These are phyloP conservation scores for Syrista parreyssii DNA, from an alignment of 2,888 invertebrate species.

Conservation along the genomic window DNA sequence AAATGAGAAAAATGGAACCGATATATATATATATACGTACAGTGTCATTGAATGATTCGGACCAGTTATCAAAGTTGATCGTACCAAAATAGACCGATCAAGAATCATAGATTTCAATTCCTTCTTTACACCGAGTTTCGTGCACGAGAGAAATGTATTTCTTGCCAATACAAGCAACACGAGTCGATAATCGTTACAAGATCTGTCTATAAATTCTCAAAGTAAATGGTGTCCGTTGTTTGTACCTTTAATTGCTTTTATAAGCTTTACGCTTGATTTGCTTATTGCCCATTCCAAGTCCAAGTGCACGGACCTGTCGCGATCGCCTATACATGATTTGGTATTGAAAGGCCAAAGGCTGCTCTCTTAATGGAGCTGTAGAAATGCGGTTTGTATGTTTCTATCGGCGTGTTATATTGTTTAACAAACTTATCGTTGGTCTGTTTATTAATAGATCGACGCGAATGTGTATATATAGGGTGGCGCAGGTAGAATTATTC, in stretches of 20 bases:
- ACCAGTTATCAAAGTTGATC: no score
- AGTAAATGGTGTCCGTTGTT: background rate
- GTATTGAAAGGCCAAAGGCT: background rate
- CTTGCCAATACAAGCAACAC: background rate
- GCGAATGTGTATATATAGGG: background rate
- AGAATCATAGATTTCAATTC: background rate
- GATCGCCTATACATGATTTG: background rate
- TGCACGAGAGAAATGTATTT: background rate
- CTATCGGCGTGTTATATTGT: background rate
- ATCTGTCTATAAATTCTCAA: background rate
- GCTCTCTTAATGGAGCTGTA: background rate
- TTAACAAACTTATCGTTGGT: background rate
- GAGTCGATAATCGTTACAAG: background rate
- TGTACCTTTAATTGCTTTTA: background rate
- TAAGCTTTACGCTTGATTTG: slow-evolving; percentile 4
- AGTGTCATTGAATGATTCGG: no score
- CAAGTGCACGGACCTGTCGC: slow-evolving; percentile 4
- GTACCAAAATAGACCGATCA: no score
- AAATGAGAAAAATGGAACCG: background rate
- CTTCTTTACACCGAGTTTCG: background rate
- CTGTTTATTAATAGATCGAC: background rate
- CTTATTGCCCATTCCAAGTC: slow-evolving; percentile 13
- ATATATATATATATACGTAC: background rate
- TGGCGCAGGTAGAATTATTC: background rate
- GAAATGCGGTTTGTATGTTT: background rate